These are phyloP conservation scores for Poeciliopsis presidionis DNA, from an alignment of 2,797 vertebrate genomes.

Conservation along the genomic window DNA sequence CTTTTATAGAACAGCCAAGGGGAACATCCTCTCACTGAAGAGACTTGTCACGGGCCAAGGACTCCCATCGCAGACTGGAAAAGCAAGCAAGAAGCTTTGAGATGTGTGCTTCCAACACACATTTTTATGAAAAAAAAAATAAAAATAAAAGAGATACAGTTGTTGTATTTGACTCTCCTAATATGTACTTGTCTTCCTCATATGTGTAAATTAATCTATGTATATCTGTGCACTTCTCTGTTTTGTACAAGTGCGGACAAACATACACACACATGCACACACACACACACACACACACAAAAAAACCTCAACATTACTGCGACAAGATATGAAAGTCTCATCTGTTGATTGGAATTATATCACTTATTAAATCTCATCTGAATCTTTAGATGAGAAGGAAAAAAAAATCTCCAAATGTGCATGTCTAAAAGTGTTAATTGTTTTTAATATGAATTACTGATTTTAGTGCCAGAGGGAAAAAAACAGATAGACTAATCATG, in stretches of 20 bases:
- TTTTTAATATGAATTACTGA: constrained; percentile 11
- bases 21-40: constrained; percentile 6
- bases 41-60: constrained; percentile 1
- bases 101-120: not conserved
- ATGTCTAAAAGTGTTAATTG: constrained; percentile 6
- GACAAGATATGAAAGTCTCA: constrained; percentile 26
- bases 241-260: not conserved
- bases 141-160: not conserved
- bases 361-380: constrained; percentile 20
- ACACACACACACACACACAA: not conserved
- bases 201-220: not conserved
- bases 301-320: not conserved
- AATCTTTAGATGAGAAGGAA: constrained; percentile 9
- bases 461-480: not conserved
- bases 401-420: not conserved
- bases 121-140: not conserved
- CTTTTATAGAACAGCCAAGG: not conserved
- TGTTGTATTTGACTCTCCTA: not conserved
- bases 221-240: not conserved
- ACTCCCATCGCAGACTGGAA: not conserved
- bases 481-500: constrained; percentile 17
- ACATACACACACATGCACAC: not conserved
- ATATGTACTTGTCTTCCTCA: not conserved
- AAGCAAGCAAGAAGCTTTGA: not conserved
- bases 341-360: constrained; percentile 15